These are phyloP conservation scores for Protobothrops flavoviridis DNA, from an alignment of 2,113 vertebrate species.

Conservation along the genomic window DNA sequence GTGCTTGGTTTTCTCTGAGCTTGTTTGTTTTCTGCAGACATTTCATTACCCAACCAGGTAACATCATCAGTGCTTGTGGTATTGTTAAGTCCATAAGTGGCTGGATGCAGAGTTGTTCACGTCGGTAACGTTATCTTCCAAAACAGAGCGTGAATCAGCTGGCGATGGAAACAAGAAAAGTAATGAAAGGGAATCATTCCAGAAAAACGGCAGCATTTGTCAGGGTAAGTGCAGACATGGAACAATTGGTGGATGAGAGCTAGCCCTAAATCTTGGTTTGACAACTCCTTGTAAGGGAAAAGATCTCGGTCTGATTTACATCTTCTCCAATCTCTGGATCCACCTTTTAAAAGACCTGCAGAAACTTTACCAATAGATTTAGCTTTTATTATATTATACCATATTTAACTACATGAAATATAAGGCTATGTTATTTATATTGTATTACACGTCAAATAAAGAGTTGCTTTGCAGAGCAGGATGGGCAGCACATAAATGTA, in stretches of 20 bases:
- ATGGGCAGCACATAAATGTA: background rate
- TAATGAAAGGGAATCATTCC: conserved; percentile 95
- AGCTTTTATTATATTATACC: background rate
- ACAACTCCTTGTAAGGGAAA: background rate
- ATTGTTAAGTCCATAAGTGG: too few species aligned
- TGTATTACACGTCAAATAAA: background rate
- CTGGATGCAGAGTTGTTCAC: background rate
- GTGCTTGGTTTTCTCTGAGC: background rate
- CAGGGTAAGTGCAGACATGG: conserved; percentile 76
- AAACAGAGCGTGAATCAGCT: conserved; percentile 90
- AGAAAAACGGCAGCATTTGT: conserved; percentile 95
- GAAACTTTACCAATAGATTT: background rate
- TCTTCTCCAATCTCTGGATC: background rate
- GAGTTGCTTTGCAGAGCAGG: background rate
- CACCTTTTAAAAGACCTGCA: background rate
- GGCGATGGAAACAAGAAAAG: conserved; percentile 92
- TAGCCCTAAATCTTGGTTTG: background rate
- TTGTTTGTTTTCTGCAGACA: background rate
- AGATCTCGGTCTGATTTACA: background rate
- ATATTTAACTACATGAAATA: background rate
- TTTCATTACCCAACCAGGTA: background rate
- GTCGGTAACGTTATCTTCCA: background rate
- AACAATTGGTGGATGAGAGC: background rate
- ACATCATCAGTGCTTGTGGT: background rate
- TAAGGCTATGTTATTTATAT: background rate